Conservation (phyloP, 2,113 vertebrate genomes). For the Tragelaphus imberbis region DNA sequence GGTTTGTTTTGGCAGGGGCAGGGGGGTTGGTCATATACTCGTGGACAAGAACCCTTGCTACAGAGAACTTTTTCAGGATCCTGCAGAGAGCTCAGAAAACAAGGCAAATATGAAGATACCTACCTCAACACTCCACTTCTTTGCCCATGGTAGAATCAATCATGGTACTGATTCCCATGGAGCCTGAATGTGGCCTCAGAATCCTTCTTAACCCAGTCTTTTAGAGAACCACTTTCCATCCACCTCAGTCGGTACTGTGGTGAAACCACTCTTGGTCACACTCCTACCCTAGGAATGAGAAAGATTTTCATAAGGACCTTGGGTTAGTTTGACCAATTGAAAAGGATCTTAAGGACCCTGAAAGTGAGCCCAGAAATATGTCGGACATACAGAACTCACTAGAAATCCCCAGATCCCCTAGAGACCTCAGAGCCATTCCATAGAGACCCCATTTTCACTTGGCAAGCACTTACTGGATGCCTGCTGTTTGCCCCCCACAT, state of each 20-base stretch:
- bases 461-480: not conserved
- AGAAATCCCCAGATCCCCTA: not conserved
- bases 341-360: not conserved
- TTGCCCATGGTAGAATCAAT: fast-evolving
- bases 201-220: not conserved
- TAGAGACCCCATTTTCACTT: not conserved
- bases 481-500: not conserved
- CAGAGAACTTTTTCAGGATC: not conserved
- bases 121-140: not conserved
- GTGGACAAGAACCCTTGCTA: not conserved
- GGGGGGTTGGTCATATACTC: not conserved
- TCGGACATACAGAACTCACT: not conserved
- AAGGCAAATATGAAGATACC: not conserved
- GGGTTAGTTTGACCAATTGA: not conserved
- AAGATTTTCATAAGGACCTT: not conserved
- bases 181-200: not conserved
- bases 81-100: not conserved
- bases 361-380: not conserved
- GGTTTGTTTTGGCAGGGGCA: fast-evolving
- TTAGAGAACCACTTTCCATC: not conserved
- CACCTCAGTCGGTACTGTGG: not conserved
- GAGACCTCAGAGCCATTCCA: not conserved
- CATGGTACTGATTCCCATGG: not conserved
- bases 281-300: not conserved
- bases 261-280: not conserved